Percentiles rank a stretch among this genome's conserved stretches.
Conservation (phyloP, 2,113 vertebrate species). For the Tapirus terrestris region DNA sequence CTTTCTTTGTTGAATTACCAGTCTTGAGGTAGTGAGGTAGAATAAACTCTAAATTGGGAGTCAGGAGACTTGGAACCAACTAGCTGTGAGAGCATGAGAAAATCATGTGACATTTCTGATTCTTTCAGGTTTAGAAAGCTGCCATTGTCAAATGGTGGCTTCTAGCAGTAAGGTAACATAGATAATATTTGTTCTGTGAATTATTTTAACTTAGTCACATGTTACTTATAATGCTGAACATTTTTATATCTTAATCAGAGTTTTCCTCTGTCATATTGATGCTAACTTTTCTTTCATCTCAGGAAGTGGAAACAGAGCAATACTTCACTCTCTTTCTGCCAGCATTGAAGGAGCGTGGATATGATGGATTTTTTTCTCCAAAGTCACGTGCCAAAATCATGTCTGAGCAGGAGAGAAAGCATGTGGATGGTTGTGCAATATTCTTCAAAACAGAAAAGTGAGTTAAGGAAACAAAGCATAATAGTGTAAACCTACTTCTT, state of each 20-base stretch:
- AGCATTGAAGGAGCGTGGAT: slow-evolving; percentile 96
- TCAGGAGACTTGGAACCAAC: background rate
- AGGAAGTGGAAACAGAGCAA: slow-evolving; percentile 99
- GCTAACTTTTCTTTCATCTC: slow-evolving; percentile 76
- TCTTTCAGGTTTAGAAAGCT: slow-evolving; percentile 59
- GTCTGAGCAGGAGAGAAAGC: slow-evolving; percentile 97
- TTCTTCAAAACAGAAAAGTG: slow-evolving; percentile 99
- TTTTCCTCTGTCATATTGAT: slow-evolving; percentile 55
- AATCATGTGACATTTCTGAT: background rate
- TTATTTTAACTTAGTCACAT: slow-evolving; percentile 34
- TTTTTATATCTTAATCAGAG: slow-evolving; percentile 16
- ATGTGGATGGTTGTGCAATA: slow-evolving; percentile 98
- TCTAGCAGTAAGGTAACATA: slow-evolving; percentile 1
- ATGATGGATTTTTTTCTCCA: slow-evolving; percentile 98
- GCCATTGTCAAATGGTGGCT: slow-evolving; percentile 2
- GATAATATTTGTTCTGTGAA: slow-evolving; percentile 8
- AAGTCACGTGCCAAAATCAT: slow-evolving; percentile 99
- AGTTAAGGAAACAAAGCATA: slow-evolving; percentile 66
- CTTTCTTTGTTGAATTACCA: slow-evolving; percentile 10
- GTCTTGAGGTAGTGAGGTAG: background rate
- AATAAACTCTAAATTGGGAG: slow-evolving; percentile 13
- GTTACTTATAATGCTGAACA: background rate
- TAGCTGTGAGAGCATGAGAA: background rate
- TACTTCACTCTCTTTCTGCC: slow-evolving; percentile 98
- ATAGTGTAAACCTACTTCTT: background rate